phyloP scores from a whole-genome alignment of 2,113 vertebrate genomes.

The Malaclemys terrapin region DNA sequence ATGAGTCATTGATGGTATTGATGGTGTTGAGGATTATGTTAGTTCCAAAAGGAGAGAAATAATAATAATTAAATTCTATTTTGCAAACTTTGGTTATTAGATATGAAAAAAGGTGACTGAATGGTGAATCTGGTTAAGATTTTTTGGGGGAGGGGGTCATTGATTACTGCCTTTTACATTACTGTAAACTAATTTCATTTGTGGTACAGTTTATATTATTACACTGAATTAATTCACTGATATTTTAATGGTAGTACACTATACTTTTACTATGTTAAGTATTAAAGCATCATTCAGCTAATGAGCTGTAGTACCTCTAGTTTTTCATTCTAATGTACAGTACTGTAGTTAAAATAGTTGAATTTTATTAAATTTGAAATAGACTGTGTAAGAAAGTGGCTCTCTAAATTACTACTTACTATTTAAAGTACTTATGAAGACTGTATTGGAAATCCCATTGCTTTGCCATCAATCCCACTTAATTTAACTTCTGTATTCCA shows the following conservation, averaged over 20 bases:
- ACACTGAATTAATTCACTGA: constrained; percentile 37
- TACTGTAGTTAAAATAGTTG: constrained; percentile 48
- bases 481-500: neutral
- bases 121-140: neutral
- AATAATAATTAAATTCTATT: neutral
- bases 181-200: constrained; percentile 41
- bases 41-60: constrained; percentile 14
- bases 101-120: constrained; percentile 18
- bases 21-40: neutral
- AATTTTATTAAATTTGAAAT: constrained; percentile 49
- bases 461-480: neutral
- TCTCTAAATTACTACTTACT: constrained; percentile 25
- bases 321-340: constrained; percentile 31
- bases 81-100: constrained; percentile 26
- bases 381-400: neutral
- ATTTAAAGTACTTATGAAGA: constrained; percentile 44
- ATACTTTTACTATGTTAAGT: neutral
- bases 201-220: constrained; percentile 15
- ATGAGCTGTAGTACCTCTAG: constrained; percentile 21
- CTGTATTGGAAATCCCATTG: neutral
- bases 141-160: neutral
- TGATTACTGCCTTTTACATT: constrained; percentile 41
- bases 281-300: constrained; percentile 31
- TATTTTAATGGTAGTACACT: constrained; percentile 44
- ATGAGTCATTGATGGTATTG: neutral